A percentile compares a stretch with the other conserved stretches of the same genome.
Evolutionary conservation across 2,888 invertebrate genomes (phyloP).

Genomic region (Melanotus villosus): DNA sequence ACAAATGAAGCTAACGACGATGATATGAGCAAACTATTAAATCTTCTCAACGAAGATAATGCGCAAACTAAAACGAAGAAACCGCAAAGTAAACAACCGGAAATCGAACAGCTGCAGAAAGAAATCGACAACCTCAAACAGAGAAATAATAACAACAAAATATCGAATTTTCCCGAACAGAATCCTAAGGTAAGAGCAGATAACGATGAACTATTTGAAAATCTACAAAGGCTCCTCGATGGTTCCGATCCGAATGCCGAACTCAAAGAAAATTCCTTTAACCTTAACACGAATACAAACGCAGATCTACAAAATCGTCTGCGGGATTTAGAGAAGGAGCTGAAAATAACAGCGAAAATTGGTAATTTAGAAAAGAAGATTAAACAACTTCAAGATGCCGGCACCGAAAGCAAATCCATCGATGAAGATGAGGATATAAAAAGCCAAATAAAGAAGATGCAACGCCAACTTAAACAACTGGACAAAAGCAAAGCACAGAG

Average conservation of each 20-base stretch:
- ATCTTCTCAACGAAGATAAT: conserved; percentile 14
- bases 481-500: conserved; percentile 50
- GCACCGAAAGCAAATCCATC: conserved; percentile 24
- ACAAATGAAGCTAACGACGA: conserved; percentile 27
- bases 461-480: conserved; percentile 48
- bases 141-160: neutral
- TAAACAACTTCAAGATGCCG: conserved; percentile 31
- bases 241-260: conserved; percentile 13
- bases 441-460: conserved; percentile 49
- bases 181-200: conserved; percentile 19
- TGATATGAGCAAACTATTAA: conserved; percentile 10
- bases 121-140: neutral
- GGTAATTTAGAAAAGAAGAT: conserved; percentile 35
- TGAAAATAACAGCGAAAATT: conserved; percentile 29
- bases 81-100: neutral
- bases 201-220: conserved; percentile 30
- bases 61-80: conserved; percentile 38
- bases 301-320: conserved; percentile 24
- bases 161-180: neutral
- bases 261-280: conserved; percentile 22
- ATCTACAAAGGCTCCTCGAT: conserved; percentile 27
- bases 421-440: conserved; percentile 45
- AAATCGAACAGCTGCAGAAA: conserved; percentile 24
- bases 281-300: neutral
- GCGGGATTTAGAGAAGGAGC: conserved; percentile 27